phyloP scores from a whole-genome alignment of 2,113 vertebrate species.

The Hystrix cristata region DNA sequence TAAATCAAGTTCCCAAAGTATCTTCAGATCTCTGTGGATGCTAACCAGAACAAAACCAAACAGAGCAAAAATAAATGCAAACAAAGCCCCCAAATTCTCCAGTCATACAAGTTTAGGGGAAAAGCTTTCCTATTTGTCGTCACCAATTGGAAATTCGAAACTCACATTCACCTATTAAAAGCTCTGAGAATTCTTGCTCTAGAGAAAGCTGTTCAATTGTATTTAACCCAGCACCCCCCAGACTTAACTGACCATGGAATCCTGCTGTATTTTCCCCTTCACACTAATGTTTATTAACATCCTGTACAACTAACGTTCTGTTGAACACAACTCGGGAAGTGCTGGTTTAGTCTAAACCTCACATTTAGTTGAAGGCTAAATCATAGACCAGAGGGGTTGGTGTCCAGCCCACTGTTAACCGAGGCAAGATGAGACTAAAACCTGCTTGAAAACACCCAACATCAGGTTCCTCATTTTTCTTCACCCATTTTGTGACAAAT shows the following conservation, averaged over 20 bases:
- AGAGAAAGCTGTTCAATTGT: conserved; percentile 23
- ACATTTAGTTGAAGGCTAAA: conserved; percentile 13
- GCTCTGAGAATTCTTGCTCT: neutral
- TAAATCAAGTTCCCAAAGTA: neutral
- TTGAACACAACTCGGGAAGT: conserved; percentile 60
- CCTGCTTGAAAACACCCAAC: neutral
- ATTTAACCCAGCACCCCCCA: conserved; percentile 1
- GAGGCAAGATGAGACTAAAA: neutral
- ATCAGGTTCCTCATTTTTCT: neutral
- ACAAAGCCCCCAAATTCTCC: neutral
- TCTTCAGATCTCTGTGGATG: neutral
- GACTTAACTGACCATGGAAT: conserved; percentile 46
- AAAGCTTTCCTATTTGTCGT: neutral
- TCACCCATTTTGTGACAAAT: neutral
- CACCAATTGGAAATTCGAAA: neutral
- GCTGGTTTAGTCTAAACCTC: conserved; percentile 55
- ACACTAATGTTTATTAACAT: conserved; percentile 61
- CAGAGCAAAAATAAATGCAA: conserved; percentile 10
- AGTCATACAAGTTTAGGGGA: neutral
- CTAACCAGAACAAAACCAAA: neutral
- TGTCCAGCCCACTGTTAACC: neutral
- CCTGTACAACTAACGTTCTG: conserved; percentile 55
- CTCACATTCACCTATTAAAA: neutral
- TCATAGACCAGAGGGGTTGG: conserved; percentile 23
- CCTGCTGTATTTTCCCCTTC: neutral